Evolutionary conservation across 2,797 vertebrate genomes (phyloP).

Genomic region (Chelon labrosus): DNA sequence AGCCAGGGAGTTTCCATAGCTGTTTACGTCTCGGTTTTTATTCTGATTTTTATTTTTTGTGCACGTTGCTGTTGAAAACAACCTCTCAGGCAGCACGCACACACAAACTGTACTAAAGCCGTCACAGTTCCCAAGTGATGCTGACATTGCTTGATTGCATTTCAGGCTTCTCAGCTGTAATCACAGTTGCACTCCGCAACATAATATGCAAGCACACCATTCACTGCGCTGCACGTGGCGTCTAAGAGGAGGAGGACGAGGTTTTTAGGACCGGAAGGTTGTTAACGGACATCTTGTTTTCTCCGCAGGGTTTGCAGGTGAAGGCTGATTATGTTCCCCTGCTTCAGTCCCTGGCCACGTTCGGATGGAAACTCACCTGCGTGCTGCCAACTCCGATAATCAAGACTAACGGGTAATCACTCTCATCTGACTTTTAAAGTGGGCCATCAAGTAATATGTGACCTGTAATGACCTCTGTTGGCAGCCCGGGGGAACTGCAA

Average conservation of each 20-base stretch:
- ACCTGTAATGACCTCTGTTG: constrained; percentile 58
- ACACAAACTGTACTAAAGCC: constrained; percentile 1
- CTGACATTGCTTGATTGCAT: constrained; percentile 37
- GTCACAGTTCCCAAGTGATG: constrained; percentile 24
- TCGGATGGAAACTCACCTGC: constrained; percentile 96
- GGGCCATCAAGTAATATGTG: background rate
- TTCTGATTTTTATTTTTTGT: constrained; percentile 33
- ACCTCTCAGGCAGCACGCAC: background rate
- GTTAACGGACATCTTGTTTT: constrained; percentile 32
- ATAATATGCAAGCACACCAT: background rate
- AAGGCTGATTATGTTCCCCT: constrained; percentile 96
- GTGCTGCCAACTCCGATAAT: constrained; percentile 95
- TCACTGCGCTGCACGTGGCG: background rate
- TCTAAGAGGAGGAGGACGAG: background rate
- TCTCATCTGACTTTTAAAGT: background rate
- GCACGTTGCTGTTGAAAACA: constrained; percentile 22
- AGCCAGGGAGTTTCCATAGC: constrained; percentile 38
- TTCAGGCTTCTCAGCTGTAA: constrained; percentile 31
- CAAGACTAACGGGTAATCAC: constrained; percentile 93
- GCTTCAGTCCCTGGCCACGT: constrained; percentile 93
- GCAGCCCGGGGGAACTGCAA: constrained; percentile 33
- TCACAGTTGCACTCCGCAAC: constrained; percentile 20
- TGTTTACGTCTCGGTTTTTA: constrained; percentile 7
- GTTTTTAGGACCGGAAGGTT: background rate
- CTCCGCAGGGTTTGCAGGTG: constrained; percentile 90